Evolutionary conservation across 2,113 vertebrate genomes (phyloP), one percentile per base, ranked within the genome.

Genomic region (Gadus chalcogrammus): DNA sequence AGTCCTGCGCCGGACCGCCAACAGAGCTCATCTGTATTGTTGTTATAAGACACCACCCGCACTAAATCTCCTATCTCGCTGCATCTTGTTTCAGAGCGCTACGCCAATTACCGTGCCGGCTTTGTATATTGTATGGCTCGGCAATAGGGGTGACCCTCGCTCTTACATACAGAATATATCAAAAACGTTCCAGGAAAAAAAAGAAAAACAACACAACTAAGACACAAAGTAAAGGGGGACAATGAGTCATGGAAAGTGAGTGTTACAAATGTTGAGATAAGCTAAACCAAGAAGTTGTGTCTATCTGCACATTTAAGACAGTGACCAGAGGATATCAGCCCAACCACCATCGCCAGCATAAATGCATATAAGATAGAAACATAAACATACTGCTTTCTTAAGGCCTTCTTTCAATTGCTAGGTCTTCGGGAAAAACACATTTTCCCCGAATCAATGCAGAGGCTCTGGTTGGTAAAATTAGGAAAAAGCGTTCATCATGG

Each of bases 81-180:
- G 72, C 52, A 85, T 86, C 82, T 79, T 70, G 71, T 72, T 73
- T 69, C 72, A 55, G 52, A 56, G 63, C 42, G 61, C 74, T 64
- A 27, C 66, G 20, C 72, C 72, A 74, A 81, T 87, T 75, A 77
- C 75, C 70, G 76, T 61, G 4, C 13, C 31, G 18, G 31, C 28
- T 22, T 48, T 72, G 28, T 16, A 13, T 60, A 72, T 81, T 71
- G 69, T 60, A 61, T 67, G 63, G 56, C 74, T 76, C 56, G 12
- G 48, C 62, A 72, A 64, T 48, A 24, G 70, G 66, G 72, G 52
- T 85, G 81, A 88, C 82, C 79, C 85, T 79, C 55, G 3, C 72
- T 77, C 69, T 24, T 18, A 27, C 35, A 17, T 64, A 78, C 55
- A 73, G 72, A 75, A 81, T 82, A 81, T 82, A 86, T 79, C 69